Base-by-base conservation (phyloP, 2,888 invertebrate genomes). In the Anaspis maculata region DNA sequence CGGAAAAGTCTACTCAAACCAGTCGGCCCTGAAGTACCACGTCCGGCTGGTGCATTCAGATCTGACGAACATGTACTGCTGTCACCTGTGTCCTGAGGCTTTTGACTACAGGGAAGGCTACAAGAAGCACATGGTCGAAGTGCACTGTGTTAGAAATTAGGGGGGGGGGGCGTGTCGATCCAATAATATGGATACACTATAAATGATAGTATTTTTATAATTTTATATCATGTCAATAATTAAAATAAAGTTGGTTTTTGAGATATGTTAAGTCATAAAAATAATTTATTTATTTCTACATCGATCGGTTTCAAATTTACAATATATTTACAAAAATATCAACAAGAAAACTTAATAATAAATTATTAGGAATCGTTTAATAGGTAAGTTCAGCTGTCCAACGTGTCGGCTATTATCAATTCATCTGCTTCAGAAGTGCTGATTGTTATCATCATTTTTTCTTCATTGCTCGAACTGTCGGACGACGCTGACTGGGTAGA, bases 401-500 rank as follows among this genome's bases (percentile, higher is more conserved):
- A 47, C 26, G 60, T 62, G 52, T 60, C 67, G n/a, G 61, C 65
- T 43, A 60, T 66, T 27, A 66, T 64, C 15, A 65, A 46, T 26
- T 64, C 62, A 40, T 65, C 67, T 6, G 59, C 57, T 48, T 67
- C 68, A 1, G 79, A 77, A 3, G 77, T 72, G 45, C 76, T 78
- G 29, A 82, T 77, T 3, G 80, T 78, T 3, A 83, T 74, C 72
- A 83, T 82, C 75, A 83, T 83, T 59, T 83, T 83, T 48, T 82
- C 81, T 47, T 83, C 82, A 45, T 76, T 77, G 44, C 82, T 82
- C 9, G 67, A 67, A 38, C 80, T 81, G 49, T 82, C 83, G 0
- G 82, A 80, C 2, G 74, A 73, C 58, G 76, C 77, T 1, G 76
- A 76, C 51, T 82, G 81, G 2, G 81, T 82, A n/a, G 82, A 80